Base-by-base conservation (phyloP, 2,888 invertebrate species). In the Drosophila mimetica region DNA sequence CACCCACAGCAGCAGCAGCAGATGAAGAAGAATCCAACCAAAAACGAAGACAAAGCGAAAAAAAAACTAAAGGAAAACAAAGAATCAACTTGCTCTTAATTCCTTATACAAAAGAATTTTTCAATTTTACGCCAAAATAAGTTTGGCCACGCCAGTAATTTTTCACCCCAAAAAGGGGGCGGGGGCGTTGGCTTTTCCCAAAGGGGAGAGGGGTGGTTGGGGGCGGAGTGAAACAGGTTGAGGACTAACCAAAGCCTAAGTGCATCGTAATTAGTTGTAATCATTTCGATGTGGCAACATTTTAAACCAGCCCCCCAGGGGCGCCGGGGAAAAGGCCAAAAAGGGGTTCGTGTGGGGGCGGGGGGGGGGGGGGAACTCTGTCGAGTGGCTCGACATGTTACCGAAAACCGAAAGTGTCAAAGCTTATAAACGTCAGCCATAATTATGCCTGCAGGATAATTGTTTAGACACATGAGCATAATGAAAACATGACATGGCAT, bases 101-200 rank as follows among this genome's bases (percentile, higher is more conserved):
- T 82, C 76, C 71, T 76, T 75, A 71, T 73, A 79, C 69, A 75
- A 79, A 89, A 78, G 90, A 90, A 90, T 90, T 90, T 90, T 90
- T 90, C 88, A 90, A 90, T 90, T 90, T 90, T 89, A 89, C 90
- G 90, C 88, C 89, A 88, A 90, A 89, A 89, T 89, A 89, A 87
- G 89, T 89, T 90, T 87, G 77, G 75, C 74, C 87, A 80, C 77
- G 82, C 79, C 89, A 88, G 89, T 80, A 86, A 88, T 84, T 86
- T 84, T 86, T 88, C 86, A 88, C 76, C 58, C 46, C 30, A 32
- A 32, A 36, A 30, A 9, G 8, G 18, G 42, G 11, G 41, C n/a
- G 20, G 58, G 50, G 9, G 52, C 4, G 1, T 42, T 11, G 25
- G 44, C 14, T 22, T 5, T 3, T 22, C 25, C 13, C 36, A 30